Evolutionary conservation across 2,888 invertebrate genomes (phyloP).

Genomic region (Philhelius pedissequus): DNA sequence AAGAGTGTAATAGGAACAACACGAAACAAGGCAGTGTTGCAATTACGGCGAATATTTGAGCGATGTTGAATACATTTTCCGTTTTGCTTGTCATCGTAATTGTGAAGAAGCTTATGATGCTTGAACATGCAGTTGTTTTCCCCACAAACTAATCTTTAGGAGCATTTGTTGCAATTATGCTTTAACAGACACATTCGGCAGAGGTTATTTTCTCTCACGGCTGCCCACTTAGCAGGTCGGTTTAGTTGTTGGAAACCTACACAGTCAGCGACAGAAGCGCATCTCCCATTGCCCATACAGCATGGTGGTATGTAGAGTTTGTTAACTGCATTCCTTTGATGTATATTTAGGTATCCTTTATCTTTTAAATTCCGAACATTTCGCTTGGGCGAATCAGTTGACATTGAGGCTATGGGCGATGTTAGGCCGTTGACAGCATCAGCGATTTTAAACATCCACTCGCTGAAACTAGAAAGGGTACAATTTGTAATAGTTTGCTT

Average conservation of each 20-base stretch:
- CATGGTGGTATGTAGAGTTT: neutral
- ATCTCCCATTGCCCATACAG: neutral
- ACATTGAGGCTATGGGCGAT: neutral
- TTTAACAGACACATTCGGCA: no score
- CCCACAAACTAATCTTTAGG: no score
- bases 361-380: neutral
- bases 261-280: neutral
- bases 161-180: no score
- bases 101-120: no score
- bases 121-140: no score
- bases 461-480: neutral
- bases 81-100: no score
- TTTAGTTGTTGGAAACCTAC: neutral
- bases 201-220: neutral
- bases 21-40: no score
- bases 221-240: neutral
- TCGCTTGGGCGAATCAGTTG: neutral
- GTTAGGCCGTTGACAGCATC: conserved; percentile 1
- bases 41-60: no score
- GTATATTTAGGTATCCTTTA: neutral
- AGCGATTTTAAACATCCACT: neutral
- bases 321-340: neutral
- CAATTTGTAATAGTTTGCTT: neutral
- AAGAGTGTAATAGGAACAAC: no score
- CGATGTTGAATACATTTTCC: no score